These are phyloP conservation scores for Pipa parva DNA, from an alignment of 2,113 vertebrate genomes.

Conservation along the genomic window DNA sequence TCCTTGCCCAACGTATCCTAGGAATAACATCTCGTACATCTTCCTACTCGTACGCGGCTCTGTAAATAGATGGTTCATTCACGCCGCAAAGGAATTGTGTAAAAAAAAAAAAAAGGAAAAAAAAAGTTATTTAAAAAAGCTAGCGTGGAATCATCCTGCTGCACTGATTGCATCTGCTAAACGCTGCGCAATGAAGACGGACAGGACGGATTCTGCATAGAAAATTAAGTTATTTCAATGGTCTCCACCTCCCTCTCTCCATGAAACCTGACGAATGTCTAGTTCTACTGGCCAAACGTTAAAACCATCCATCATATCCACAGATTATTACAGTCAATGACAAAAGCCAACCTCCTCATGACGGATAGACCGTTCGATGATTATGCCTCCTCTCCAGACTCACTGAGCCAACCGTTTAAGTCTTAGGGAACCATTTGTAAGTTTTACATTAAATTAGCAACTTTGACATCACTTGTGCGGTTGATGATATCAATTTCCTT, in stretches of 20 bases:
- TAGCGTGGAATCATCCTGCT: not conserved
- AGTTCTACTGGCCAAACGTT: conserved; percentile 66
- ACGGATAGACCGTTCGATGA: conserved; percentile 84
- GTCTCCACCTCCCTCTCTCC: conserved; percentile 73
- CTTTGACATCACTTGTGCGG: conserved; percentile 55
- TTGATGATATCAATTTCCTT: conserved; percentile 64
- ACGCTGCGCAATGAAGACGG: conserved; percentile 98
- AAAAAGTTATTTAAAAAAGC: too few species aligned
- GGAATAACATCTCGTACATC: too few species aligned
- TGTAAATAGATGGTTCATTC: too few species aligned
- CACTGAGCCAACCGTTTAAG: conserved; percentile 62
- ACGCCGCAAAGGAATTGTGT: too few species aligned
- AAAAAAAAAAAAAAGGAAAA: too few species aligned
- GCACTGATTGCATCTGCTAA: conserved; percentile 75
- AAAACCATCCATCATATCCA: conserved; percentile 81
- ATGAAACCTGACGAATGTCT: conserved; percentile 73
- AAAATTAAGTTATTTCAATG: conserved; percentile 89
- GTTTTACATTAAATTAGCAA: conserved; percentile 80
- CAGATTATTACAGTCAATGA: conserved; percentile 86
- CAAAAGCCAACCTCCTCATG: too few species aligned
- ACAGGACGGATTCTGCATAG: conserved; percentile 82
- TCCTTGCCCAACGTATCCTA: not conserved
- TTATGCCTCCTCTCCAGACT: conserved; percentile 76
- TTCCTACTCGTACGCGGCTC: too few species aligned
- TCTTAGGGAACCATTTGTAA: conserved; percentile 65